phyloP scores from a whole-genome alignment of 1,140 invertebrate genomes.

The Drosophila prosaltans region DNA sequence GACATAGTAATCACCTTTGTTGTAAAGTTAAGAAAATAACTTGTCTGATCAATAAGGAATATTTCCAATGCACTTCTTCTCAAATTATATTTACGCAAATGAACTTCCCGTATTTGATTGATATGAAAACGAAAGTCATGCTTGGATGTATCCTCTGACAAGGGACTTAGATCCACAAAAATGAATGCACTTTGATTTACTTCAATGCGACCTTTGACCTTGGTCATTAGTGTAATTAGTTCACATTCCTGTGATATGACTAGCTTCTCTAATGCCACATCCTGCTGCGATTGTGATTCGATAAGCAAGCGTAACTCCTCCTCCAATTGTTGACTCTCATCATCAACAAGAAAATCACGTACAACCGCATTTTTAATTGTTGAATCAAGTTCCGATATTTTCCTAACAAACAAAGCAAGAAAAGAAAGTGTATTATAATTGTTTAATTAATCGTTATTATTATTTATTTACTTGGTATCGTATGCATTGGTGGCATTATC shows the following conservation, averaged over 20 bases:
- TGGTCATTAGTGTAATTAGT: conserved; percentile 86
- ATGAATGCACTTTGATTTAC: conserved; percentile 87
- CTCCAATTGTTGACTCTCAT: conserved; percentile 76
- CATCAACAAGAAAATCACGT: conserved; percentile 75
- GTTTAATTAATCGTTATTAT: background rate
- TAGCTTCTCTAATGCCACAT: conserved; percentile 84
- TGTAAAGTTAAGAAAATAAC: conserved; percentile 88
- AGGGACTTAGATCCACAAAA: conserved; percentile 86
- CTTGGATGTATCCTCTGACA: conserved; percentile 85
- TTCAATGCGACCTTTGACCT: conserved; percentile 87
- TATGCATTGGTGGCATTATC: conserved; percentile 84
- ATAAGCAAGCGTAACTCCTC: conserved; percentile 74
- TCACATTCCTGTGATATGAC: conserved; percentile 87
- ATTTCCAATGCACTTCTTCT: conserved; percentile 87
- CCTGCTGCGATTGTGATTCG: conserved; percentile 76
- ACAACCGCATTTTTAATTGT: conserved; percentile 81
- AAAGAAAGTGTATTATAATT: too few species aligned
- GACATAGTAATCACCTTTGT: conserved; percentile 84
- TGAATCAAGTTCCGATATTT: conserved; percentile 80
- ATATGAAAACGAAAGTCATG: conserved; percentile 85
- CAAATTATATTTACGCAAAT: conserved; percentile 87
- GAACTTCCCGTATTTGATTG: conserved; percentile 86
- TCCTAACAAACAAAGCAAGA: conserved; percentile 27
- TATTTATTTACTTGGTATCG: conserved; percentile 68
- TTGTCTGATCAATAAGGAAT: conserved; percentile 88